Conservation (phyloP, 1,140 invertebrate species). For the Lordiphosa mommai region DNA sequence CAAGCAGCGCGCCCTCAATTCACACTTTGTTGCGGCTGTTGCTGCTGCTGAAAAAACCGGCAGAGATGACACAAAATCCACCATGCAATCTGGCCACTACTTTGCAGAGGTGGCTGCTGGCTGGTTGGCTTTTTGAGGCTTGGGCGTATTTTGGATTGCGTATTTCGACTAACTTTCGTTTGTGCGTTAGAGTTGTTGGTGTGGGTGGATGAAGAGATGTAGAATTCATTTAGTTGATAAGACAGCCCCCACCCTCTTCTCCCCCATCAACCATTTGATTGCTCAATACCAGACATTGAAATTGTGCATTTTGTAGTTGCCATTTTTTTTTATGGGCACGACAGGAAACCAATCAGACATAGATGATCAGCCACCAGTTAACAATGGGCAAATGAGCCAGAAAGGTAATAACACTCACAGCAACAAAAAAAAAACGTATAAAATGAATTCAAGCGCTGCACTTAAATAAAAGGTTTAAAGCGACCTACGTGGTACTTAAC, state of each 20-base stretch:
- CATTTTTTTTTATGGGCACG: conserved; percentile 65
- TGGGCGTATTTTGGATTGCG: conserved; percentile 45
- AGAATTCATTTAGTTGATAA: conserved; percentile 75
- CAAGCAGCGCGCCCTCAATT: conserved; percentile 74
- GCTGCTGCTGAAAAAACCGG: conserved; percentile 56
- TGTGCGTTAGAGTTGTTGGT: conserved; percentile 20
- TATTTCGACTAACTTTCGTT: conserved; percentile 66
- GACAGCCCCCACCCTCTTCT: background rate
- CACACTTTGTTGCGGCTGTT: conserved; percentile 77
- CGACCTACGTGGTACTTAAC: too few species aligned
- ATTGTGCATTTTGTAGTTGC: conserved; percentile 26
- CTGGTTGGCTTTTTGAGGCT: conserved; percentile 9
- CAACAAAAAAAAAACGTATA: conserved; percentile 19
- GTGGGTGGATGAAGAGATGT: conserved; percentile 50
- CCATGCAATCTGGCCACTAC: conserved; percentile 13
- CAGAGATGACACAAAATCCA: conserved; percentile 74
- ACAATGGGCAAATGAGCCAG: conserved; percentile 31
- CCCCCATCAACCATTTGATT: conserved; percentile 44
- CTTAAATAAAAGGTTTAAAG: conserved; percentile 31
- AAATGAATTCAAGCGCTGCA: conserved; percentile 47
- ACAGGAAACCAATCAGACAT: conserved; percentile 78
- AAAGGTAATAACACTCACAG: conserved; percentile 38
- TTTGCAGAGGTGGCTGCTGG: conserved; percentile 46
- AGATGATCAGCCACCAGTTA: conserved; percentile 42
- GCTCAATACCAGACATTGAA: conserved; percentile 42